Base-by-base conservation (phyloP, 2,797 vertebrate species). In the Mustela erminea region DNA sequence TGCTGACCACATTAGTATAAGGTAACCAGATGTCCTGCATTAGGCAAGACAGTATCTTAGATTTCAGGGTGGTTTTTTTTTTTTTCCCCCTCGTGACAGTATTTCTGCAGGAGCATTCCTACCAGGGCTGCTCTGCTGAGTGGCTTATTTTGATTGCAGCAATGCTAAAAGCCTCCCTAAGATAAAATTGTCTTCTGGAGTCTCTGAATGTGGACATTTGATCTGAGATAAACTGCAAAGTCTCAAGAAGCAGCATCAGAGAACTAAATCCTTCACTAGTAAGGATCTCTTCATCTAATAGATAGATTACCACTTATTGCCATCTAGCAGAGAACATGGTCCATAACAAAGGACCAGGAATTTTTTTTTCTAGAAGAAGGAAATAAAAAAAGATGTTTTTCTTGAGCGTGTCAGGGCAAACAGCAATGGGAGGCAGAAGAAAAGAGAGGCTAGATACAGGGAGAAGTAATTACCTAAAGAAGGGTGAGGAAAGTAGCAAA, bases 1-100 rank as follows among this genome's bases (percentile, higher is more conserved):
- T 64, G 21, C 74, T 68, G 90, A 82, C 32, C 87, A 1, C 27
- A 41, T 92, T 49, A 90, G n/a, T 27, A 12, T 52, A 81, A 97
- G 90, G 77, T 96, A 86, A 46, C 93, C 94, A 95, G 94, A 95
- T 97, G 89, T 93, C 87, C 95, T 93, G 41, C 15, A 18, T 93
- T 90, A 98, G 62, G 66, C 29, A 87, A 80, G 72, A 43, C 13
- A 54, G 72, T 43, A 35, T 96, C 92, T 95, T 95, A 83, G 80
- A 90, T 97, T 97, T 95, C 87, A 88, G 54, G 4, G 5, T 75
- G 32, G 64, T 77, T n/a, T 32, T 27, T 54, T 38, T 56, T 38
- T 29, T 27, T 54, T 38, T 56, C 12, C 7, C 2, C 23, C 70
- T 90, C 68, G 82, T 87, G 38, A 70, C 52, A 92, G 8, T 66